Conservation (phyloP, 2,888 invertebrate species). For the Stenurella melanura region DNA sequence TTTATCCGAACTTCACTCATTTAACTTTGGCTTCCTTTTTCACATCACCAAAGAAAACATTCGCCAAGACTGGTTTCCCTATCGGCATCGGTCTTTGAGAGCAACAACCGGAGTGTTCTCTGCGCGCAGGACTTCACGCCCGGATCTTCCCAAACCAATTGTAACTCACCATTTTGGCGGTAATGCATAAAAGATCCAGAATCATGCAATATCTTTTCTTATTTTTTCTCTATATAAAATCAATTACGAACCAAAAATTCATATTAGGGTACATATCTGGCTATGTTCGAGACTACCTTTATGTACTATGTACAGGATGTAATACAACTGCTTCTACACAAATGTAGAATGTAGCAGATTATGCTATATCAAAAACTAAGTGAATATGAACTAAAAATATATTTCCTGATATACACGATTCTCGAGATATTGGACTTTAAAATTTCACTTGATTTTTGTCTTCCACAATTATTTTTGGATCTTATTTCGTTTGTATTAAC, state of each 20-base stretch:
- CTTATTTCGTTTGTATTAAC: too few relatives aligned
- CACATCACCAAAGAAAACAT: conserved; percentile 24
- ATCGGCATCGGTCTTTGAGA: conserved; percentile 40
- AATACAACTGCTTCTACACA: too few relatives aligned
- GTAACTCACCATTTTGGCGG: conserved; percentile 21
- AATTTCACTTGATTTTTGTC: too few relatives aligned
- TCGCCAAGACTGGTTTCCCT: conserved; percentile 37
- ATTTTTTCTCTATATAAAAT: not conserved
- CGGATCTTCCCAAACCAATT: conserved; percentile 43
- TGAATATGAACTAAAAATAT: too few relatives aligned
- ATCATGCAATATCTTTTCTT: not conserved
- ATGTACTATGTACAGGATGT: too few relatives aligned
- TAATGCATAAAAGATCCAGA: conserved; percentile 14
- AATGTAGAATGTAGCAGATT: too few relatives aligned
- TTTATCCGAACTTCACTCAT: conserved; percentile 13
- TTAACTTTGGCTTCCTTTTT: conserved; percentile 9
- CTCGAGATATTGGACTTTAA: too few relatives aligned
- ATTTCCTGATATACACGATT: too few relatives aligned
- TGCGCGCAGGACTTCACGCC: conserved; percentile 62
- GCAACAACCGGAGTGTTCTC: conserved; percentile 54
- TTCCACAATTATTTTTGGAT: too few relatives aligned
- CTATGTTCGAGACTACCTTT: too few relatives aligned
- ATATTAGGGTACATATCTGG: too few relatives aligned
- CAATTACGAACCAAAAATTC: not conserved
- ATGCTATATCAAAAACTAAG: too few relatives aligned